phyloP scores from a whole-genome alignment of 2,888 invertebrate species.

The Tetanocera ferruginea region DNA sequence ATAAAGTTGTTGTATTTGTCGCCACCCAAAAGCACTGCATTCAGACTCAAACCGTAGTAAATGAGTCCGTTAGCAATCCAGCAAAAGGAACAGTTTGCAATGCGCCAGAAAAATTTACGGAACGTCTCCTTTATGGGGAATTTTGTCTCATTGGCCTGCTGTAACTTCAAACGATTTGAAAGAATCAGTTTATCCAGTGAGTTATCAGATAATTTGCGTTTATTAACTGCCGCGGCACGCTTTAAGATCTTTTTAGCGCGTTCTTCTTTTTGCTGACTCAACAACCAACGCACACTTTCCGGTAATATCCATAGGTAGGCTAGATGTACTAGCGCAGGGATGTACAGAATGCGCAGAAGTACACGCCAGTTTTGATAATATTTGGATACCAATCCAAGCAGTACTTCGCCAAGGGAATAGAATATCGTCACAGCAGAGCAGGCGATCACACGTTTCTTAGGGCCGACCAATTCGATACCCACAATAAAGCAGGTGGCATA shows the following conservation, averaged over 20 bases:
- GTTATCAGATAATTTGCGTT: slow-evolving; percentile 72
- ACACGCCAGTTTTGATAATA: slow-evolving; percentile 78
- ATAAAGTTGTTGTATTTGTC: slow-evolving; percentile 85
- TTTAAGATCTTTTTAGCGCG: slow-evolving; percentile 74
- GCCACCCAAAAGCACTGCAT: slow-evolving; percentile 80
- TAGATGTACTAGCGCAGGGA: slow-evolving; percentile 78
- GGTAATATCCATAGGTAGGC: slow-evolving; percentile 78
- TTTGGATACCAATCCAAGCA: slow-evolving; percentile 79
- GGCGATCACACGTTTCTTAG: slow-evolving; percentile 79
- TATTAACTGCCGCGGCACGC: slow-evolving; percentile 77
- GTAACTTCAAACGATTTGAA: slow-evolving; percentile 59
- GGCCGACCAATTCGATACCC: slow-evolving; percentile 84
- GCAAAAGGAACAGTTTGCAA: slow-evolving; percentile 79
- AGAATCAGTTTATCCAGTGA: slow-evolving; percentile 67
- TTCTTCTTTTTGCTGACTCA: slow-evolving; percentile 74
- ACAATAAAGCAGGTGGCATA: slow-evolving; percentile 80
- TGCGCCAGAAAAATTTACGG: slow-evolving; percentile 62
- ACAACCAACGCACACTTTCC: slow-evolving; percentile 83
- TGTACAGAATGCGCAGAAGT: slow-evolving; percentile 76
- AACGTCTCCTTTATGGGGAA: slow-evolving; percentile 65
- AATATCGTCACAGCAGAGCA: slow-evolving; percentile 80
- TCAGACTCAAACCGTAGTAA: slow-evolving; percentile 85
- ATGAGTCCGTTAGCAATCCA: slow-evolving; percentile 85
- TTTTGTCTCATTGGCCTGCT: slow-evolving; percentile 56
- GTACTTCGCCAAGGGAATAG: slow-evolving; percentile 79